These are phyloP conservation scores for Pelvicachromis taeniatus DNA, from an alignment of 2,113 vertebrate genomes.

Conservation along the genomic window DNA sequence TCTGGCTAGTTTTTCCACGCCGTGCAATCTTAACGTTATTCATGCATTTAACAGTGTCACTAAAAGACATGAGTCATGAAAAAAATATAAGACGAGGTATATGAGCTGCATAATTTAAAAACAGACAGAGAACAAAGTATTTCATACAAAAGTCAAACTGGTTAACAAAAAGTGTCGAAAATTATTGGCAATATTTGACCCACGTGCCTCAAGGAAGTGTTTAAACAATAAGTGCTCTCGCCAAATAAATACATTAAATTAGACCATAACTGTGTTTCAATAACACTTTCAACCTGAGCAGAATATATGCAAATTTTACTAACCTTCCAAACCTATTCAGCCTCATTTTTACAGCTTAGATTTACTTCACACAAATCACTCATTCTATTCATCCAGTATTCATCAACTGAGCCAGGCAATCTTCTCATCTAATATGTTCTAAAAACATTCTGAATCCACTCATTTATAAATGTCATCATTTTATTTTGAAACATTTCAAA, in stretches of 20 bases:
- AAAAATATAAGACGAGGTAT: conserved; percentile 1
- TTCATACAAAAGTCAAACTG: background rate
- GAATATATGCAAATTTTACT: background rate
- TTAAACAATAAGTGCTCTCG: background rate
- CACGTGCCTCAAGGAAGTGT: background rate
- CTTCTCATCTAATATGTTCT: background rate
- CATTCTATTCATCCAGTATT: background rate
- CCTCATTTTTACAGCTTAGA: background rate
- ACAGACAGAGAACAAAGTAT: background rate
- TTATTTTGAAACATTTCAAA: background rate
- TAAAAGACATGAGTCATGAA: conserved; percentile 37
- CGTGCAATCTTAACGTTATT: background rate
- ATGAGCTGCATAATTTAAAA: background rate
- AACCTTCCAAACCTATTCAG: background rate
- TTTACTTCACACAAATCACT: background rate
- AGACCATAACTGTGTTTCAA: background rate
- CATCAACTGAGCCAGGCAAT: background rate
- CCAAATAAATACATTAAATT: background rate
- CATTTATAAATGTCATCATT: background rate
- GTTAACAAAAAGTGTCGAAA: background rate
- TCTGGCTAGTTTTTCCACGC: conserved; percentile 8
- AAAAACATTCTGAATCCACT: background rate
- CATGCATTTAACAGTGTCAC: conserved; percentile 36
- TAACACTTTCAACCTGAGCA: background rate
- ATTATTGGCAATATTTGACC: background rate